phyloP scores from a whole-genome alignment of 2,113 vertebrate genomes.

The Arvicanthis niloticus region DNA sequence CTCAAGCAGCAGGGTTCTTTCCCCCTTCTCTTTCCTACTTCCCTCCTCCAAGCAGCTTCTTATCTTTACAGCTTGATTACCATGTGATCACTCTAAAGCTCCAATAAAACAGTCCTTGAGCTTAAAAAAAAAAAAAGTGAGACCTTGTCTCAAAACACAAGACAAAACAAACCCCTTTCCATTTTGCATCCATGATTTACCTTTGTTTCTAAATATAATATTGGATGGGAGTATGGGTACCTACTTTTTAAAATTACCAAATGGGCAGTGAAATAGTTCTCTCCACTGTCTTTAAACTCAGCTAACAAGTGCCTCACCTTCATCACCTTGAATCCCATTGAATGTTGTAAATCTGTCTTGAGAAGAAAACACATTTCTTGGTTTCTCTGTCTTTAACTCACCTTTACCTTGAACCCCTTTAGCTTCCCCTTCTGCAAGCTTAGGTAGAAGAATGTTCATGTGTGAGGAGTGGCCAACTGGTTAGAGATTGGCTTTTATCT shows the following conservation, averaged over 20 bases:
- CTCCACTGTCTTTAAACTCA: background rate
- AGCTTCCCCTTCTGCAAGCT: background rate
- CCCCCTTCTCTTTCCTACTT: background rate
- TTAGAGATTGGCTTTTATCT: background rate
- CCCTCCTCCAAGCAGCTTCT: background rate
- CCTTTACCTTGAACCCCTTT: background rate
- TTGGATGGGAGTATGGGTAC: background rate
- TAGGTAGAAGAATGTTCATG: background rate
- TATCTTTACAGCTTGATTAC: background rate
- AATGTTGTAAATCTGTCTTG: background rate
- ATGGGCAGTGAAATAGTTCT: background rate
- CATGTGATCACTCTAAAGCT: background rate
- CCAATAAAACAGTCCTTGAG: background rate
- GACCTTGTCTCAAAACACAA: background rate
- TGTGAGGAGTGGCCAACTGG: background rate
- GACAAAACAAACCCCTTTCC: background rate
- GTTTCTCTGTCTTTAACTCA: background rate
- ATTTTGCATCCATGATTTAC: background rate
- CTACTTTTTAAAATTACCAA: background rate
- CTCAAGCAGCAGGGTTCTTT: too few relatives aligned
- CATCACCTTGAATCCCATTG: background rate
- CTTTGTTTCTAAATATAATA: slow-evolving; percentile 39
- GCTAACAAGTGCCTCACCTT: slow-evolving; percentile 9
- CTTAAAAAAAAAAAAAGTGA: background rate
- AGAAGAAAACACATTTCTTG: background rate